These are phyloP conservation scores for Glaucidium brasilianum DNA, from an alignment of 2,113 vertebrate species.

Conservation along the genomic window DNA sequence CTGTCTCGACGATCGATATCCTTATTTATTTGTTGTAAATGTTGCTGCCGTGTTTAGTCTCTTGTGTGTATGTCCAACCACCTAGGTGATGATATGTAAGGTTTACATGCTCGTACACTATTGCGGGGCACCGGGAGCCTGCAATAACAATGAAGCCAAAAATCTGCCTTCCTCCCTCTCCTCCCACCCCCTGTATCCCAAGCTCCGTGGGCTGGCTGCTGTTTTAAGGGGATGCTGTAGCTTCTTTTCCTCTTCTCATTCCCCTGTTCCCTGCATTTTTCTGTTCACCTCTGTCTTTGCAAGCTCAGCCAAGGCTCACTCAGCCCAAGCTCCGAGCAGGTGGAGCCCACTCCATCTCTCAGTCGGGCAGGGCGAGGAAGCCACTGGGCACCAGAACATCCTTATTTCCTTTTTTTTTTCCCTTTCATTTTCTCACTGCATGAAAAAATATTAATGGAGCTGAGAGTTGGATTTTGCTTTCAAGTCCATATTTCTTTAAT, in stretches of 20 bases:
- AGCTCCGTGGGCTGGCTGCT: slow-evolving; percentile 42
- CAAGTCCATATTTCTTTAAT: background rate
- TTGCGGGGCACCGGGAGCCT: slow-evolving; percentile 48
- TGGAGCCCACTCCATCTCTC: background rate
- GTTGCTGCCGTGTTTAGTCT: slow-evolving; percentile 68
- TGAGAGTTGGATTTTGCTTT: background rate
- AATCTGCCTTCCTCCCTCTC: slow-evolving; percentile 12
- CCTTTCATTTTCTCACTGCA: background rate
- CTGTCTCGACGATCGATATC: slow-evolving; percentile 48
- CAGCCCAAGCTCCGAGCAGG: background rate
- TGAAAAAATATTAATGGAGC: slow-evolving; percentile 14
- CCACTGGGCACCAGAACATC: fast-evolving
- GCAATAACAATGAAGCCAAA: slow-evolving; percentile 75
- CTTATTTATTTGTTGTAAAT: slow-evolving; percentile 80
- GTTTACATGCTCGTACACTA: slow-evolving; percentile 54
- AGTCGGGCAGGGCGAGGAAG: background rate
- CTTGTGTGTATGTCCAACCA: slow-evolving; percentile 21
- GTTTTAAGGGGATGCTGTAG: background rate
- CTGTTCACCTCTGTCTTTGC: background rate
- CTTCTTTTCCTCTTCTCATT: background rate
- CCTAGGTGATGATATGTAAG: background rate
- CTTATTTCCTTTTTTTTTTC: background rate
- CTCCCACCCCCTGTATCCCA: background rate
- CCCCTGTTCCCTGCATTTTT: background rate
- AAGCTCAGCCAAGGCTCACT: background rate